Percentiles rank a stretch among this genome's conserved stretches.
Evolutionary conservation across 2,797 vertebrate species (phyloP).

Genomic region (Vireo griseus): DNA sequence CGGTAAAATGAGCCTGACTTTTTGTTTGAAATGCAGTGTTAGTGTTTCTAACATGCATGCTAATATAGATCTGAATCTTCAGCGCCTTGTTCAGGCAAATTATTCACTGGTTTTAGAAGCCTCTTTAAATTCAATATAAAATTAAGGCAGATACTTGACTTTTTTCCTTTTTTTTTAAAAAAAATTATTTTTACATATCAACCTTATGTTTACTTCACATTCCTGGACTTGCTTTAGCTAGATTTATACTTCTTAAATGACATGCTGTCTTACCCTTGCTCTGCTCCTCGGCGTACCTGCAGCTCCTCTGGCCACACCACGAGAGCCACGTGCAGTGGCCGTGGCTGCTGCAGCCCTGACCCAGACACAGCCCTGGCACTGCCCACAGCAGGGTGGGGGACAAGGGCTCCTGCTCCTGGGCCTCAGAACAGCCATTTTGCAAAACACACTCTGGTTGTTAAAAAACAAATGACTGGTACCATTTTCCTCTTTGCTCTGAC

Average conservation of each 20-base stretch:
- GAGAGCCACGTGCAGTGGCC: fast-evolving
- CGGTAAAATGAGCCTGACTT: background rate
- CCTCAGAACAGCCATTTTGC: background rate
- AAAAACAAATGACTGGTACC: fast-evolving
- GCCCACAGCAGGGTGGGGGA: background rate
- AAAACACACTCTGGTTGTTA: background rate
- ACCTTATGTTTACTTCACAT: background rate
- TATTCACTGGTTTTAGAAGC: background rate
- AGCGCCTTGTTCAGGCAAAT: background rate
- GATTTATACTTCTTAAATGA: background rate
- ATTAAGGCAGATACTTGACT: background rate
- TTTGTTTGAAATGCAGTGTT: background rate
- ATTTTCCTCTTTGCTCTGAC: background rate
- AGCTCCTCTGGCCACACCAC: background rate
- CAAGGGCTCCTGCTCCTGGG: background rate
- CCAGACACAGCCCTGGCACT: background rate
- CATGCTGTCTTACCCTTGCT: fast-evolving
- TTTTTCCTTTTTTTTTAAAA: background rate
- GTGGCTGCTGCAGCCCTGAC: fast-evolving
- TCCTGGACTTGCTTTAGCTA: background rate
- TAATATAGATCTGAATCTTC: background rate
- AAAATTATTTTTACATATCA: background rate
- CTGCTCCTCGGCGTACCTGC: background rate
- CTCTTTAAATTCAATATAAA: background rate
- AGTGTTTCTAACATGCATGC: background rate